phyloP scores from a whole-genome alignment of 2,888 invertebrate genomes.

The Agonopterix heracliana region DNA sequence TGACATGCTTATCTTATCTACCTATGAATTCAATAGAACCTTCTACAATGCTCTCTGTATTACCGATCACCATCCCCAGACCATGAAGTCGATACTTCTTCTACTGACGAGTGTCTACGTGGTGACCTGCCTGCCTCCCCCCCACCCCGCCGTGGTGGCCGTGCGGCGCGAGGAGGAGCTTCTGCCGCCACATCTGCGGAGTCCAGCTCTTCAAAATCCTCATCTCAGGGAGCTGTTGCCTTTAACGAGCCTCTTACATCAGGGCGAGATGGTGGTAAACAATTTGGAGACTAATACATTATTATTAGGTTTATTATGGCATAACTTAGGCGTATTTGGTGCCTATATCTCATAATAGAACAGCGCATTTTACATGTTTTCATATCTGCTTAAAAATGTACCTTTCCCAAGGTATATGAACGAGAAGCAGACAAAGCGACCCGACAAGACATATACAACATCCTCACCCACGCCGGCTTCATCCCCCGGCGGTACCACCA shows the following conservation, averaged over 20 bases:
- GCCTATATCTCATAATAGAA: no score
- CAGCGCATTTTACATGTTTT: no score
- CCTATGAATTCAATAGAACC: no score
- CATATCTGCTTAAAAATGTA: no score
- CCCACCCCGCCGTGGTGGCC: conserved; percentile 77
- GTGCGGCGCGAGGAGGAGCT: conserved; percentile 73
- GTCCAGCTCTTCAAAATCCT: conserved; percentile 77
- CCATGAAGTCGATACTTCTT: conserved; percentile 35
- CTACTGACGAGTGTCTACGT: conserved; percentile 33
- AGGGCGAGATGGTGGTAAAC: conserved; percentile 76
- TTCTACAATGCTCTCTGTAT: no score
- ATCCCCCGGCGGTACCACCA: conserved; percentile 46
- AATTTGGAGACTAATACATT: neutral
- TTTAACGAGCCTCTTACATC: conserved; percentile 76
- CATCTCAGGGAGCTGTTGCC: conserved; percentile 71
- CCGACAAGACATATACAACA: conserved; percentile 78
- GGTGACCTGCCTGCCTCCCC: conserved; percentile 49
- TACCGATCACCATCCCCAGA: no score
- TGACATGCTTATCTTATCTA: no score
- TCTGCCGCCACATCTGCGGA: conserved; percentile 73
- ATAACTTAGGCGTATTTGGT: no score
- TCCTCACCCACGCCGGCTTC: conserved; percentile 79
- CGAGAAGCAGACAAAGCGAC: conserved; percentile 78
- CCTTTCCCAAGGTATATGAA: conserved; percentile 63
- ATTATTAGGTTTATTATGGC: neutral